These are phyloP conservation scores for Thalassarche chlororhynchos DNA, from an alignment of 2,113 vertebrate species.

Conservation along the genomic window DNA sequence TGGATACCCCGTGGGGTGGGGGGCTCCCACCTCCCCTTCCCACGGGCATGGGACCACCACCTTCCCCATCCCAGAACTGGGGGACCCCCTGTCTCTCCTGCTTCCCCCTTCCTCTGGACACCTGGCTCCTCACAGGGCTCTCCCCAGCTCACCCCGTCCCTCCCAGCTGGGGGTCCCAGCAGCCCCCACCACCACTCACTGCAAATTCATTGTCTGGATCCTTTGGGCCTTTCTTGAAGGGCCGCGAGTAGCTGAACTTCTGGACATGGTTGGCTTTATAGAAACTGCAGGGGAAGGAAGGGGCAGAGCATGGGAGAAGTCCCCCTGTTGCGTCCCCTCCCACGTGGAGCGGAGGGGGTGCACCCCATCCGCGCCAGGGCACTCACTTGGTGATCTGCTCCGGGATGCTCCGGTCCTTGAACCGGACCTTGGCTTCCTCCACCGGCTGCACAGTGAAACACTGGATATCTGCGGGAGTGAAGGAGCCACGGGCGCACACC, in stretches of 20 bases:
- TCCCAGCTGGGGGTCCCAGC: background rate
- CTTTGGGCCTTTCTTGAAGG: conserved; percentile 57
- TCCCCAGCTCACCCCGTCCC: background rate
- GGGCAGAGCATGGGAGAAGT: background rate
- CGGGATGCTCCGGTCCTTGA: conserved; percentile 36
- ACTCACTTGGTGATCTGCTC: conserved; percentile 69
- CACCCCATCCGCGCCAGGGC: fast-evolving
- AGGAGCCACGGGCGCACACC: background rate
- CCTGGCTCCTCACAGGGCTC: background rate
- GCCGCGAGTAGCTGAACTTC: conserved; percentile 65
- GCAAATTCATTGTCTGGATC: conserved; percentile 68
- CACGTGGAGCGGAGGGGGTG: fast-evolving
- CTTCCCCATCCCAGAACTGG: fast-evolving
- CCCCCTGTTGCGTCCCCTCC: fast-evolving
- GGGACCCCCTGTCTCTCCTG: background rate
- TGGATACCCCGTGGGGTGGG: fast-evolving
- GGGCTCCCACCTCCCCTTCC: background rate
- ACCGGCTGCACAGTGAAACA: conserved; percentile 62
- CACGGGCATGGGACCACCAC: background rate
- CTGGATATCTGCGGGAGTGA: conserved; percentile 64
- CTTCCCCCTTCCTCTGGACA: background rate
- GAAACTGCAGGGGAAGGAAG: conserved; percentile 30
- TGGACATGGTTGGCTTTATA: conserved; percentile 58
- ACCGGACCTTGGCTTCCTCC: background rate
- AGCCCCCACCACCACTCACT: background rate